These are phyloP conservation scores for Poeciliopsis paucimaculata DNA, from an alignment of 2,797 vertebrate species.

Conservation along the genomic window DNA sequence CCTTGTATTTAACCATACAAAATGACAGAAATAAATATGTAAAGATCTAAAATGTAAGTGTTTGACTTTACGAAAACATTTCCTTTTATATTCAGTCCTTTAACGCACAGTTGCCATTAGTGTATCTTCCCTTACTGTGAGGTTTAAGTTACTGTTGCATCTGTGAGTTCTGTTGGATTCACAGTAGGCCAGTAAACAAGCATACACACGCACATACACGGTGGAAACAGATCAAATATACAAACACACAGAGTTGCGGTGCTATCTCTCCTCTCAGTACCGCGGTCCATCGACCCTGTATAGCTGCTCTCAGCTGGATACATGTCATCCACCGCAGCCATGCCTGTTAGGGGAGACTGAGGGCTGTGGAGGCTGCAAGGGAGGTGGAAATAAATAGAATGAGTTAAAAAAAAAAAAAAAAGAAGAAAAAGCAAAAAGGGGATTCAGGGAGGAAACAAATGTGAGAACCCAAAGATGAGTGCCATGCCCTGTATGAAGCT, in stretches of 20 bases:
- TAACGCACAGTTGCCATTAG: slow-evolving; percentile 20
- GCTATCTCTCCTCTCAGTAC: slow-evolving; percentile 59
- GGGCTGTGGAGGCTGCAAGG: slow-evolving; percentile 44
- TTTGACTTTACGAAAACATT: slow-evolving; percentile 24
- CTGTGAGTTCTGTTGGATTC: slow-evolving; percentile 41
- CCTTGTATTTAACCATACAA: neutral
- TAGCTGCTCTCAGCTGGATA: slow-evolving; percentile 77
- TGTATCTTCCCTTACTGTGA: slow-evolving; percentile 43
- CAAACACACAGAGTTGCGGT: slow-evolving; percentile 25
- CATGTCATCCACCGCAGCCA: slow-evolving; percentile 74
- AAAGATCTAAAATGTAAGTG: neutral
- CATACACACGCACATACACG: slow-evolving; percentile 36
- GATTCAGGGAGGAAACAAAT: slow-evolving; percentile 35
- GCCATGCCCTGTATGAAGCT: slow-evolving; percentile 13
- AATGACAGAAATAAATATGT: neutral
- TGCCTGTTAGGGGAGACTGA: slow-evolving; percentile 66
- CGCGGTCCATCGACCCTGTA: slow-evolving; percentile 75
- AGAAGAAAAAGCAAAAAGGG: slow-evolving; percentile 11
- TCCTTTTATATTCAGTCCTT: slow-evolving; percentile 13
- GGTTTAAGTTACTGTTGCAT: slow-evolving; percentile 46
- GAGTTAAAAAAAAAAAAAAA: slow-evolving; percentile 24
- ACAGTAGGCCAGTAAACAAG: slow-evolving; percentile 46
- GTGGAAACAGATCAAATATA: slow-evolving; percentile 17
- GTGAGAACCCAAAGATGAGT: slow-evolving; percentile 26
- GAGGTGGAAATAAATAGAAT: slow-evolving; percentile 60